These are phyloP conservation scores for Syritta pipiens DNA, from an alignment of 2,888 invertebrate genomes.

Conservation along the genomic window DNA sequence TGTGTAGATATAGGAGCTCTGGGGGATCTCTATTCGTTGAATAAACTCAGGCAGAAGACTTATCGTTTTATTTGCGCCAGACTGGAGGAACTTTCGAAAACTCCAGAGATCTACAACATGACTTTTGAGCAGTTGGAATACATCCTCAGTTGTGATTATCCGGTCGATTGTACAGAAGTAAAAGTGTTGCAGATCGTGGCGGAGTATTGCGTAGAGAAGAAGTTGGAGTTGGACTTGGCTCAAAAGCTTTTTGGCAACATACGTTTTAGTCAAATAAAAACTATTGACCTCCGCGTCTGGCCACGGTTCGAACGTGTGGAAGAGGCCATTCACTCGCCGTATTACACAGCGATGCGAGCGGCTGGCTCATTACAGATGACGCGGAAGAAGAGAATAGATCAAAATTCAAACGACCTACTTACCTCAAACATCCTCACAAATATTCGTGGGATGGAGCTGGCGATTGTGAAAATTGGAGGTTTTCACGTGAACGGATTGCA, in stretches of 20 bases:
- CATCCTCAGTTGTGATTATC: slow-evolving; percentile 84
- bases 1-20: slow-evolving; percentile 86
- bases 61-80: slow-evolving; percentile 85
- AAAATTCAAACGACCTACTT: slow-evolving; percentile 59
- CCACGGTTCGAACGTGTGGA: slow-evolving; percentile 33
- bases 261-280: slow-evolving; percentile 73
- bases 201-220: slow-evolving; percentile 80
- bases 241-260: slow-evolving; percentile 73
- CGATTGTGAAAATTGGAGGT: slow-evolving; percentile 85
- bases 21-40: slow-evolving; percentile 85
- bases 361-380: slow-evolving; percentile 41
- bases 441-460: slow-evolving; percentile 85
- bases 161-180: slow-evolving; percentile 84
- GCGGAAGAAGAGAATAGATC: slow-evolving; percentile 15
- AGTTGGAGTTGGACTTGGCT: slow-evolving; percentile 68
- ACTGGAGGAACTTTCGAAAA: slow-evolving; percentile 82
- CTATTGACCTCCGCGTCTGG: slow-evolving; percentile 21
- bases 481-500: slow-evolving; percentile 84
- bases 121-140: slow-evolving; percentile 83
- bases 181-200: slow-evolving; percentile 82
- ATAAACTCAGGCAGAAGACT: slow-evolving; percentile 82
- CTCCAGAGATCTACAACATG: slow-evolving; percentile 82
- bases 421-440: slow-evolving; percentile 80
- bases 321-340: slow-evolving; percentile 28
- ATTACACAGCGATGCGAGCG: slow-evolving; percentile 35